Conservation (phyloP, 1,140 invertebrate genomes). For the Heliconius himera region DNA sequence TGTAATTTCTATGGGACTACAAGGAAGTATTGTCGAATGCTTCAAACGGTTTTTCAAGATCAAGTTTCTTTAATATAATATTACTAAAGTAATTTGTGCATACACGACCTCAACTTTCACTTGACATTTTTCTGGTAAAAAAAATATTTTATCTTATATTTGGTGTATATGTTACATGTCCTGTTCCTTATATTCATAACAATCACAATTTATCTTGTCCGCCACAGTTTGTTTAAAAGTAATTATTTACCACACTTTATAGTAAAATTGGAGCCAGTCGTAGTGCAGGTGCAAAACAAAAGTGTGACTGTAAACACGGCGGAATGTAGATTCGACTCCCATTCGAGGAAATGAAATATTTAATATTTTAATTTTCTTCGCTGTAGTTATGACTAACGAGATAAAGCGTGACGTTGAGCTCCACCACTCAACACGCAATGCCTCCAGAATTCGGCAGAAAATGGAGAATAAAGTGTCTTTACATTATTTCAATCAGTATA, state of each 20-base stretch:
- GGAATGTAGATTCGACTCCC: too few relatives aligned
- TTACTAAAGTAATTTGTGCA: neutral
- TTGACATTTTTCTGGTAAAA: slow-evolving; percentile 3
- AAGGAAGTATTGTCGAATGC: neutral
- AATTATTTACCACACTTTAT: neutral
- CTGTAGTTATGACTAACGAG: too few relatives aligned
- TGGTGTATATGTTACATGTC: neutral
- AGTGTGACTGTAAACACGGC: too few relatives aligned
- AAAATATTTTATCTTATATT: neutral
- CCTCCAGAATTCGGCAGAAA: too few relatives aligned
- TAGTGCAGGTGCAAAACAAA: too few relatives aligned
- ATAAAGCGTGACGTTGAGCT: too few relatives aligned
- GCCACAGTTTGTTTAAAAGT: neutral
- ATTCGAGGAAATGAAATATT: too few relatives aligned
- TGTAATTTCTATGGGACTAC: neutral
- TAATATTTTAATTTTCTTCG: too few relatives aligned
- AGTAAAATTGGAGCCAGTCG: neutral
- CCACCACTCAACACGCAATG: too few relatives aligned
- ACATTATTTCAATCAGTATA: too few relatives aligned
- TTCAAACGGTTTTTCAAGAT: neutral
- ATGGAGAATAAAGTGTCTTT: too few relatives aligned
- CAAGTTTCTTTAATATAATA: neutral
- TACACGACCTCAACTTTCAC: neutral
- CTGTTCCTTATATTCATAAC: neutral
- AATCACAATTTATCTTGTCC: neutral